phyloP scores from a whole-genome alignment of 35 echinoderm and acorn worm species.

The Amphiura filiformis region DNA sequence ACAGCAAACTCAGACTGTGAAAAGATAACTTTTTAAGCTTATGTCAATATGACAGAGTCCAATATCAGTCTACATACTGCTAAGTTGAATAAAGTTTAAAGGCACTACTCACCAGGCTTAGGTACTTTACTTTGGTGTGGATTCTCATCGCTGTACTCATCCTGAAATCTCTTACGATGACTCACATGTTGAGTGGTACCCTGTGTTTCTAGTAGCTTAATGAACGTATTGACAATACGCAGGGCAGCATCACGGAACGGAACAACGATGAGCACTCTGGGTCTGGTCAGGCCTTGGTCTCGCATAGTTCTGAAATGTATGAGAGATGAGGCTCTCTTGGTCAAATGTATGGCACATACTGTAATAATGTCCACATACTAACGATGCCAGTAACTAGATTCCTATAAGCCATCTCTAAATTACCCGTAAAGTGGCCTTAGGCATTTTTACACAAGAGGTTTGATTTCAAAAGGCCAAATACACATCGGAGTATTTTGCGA shows the following conservation, averaged over 20 bases:
- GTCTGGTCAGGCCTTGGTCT: conserved; percentile 94
- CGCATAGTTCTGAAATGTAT: conserved; percentile 49
- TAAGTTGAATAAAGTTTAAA: too few relatives aligned
- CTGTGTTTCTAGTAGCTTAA: conserved; percentile 61
- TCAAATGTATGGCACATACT: neutral
- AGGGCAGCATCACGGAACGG: conserved; percentile 79
- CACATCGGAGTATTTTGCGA: too few relatives aligned
- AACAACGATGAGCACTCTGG: conserved; percentile 79
- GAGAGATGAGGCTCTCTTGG: neutral
- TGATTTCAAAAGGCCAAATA: too few relatives aligned
- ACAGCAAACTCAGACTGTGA: too few relatives aligned
- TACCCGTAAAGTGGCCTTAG: neutral
- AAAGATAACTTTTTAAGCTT: too few relatives aligned
- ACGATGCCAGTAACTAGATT: neutral
- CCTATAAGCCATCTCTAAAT: neutral
- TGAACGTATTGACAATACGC: conserved; percentile 75
- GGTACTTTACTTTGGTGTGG: conserved; percentile 29
- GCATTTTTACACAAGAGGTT: too few relatives aligned
- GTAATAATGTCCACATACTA: neutral
- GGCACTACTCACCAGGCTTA: conserved; percentile 79
- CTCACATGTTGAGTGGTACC: conserved; percentile 58
- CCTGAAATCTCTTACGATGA: conserved; percentile 80
- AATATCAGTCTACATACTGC: too few relatives aligned
- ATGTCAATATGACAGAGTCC: too few relatives aligned
- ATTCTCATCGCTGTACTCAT: conserved; percentile 68